Percentiles rank a stretch among this genome's conserved stretches.
phyloP scores from a whole-genome alignment of 2,888 invertebrate genomes.

The Nemapogon koenigi region DNA sequence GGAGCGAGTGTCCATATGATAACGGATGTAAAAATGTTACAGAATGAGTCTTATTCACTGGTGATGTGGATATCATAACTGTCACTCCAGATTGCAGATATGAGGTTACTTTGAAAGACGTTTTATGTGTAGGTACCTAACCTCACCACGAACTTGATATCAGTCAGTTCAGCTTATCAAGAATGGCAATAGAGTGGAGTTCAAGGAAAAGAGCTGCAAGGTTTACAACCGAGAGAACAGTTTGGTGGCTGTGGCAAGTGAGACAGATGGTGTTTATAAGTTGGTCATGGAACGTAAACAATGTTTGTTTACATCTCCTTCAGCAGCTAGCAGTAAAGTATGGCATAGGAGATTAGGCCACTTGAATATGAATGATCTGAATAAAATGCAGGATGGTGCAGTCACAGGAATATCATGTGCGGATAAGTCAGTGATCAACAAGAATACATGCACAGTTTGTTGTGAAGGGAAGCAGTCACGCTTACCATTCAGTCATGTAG shows the following conservation, averaged over 20 bases:
- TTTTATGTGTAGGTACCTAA: conserved; percentile 15
- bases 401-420: conserved; percentile 4
- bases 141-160: conserved; percentile 12
- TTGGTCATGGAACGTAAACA: conserved; percentile 2
- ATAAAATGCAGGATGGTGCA: conserved; percentile 12
- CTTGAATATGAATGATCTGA: conserved; percentile 11
- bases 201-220: neutral
- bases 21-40: neutral
- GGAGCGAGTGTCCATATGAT: neutral
- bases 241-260: conserved; percentile 3
- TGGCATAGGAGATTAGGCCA: conserved; percentile 13
- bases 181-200: neutral
- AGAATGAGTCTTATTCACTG: neutral
- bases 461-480: conserved; percentile 11
- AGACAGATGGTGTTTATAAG: conserved; percentile 2
- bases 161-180: neutral
- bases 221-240: neutral
- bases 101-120: conserved; percentile 15
- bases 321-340: conserved; percentile 5
- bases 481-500: conserved; percentile 5
- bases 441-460: conserved; percentile 6
- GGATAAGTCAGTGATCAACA: neutral
- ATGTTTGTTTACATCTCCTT: conserved; percentile 4
- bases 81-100: conserved; percentile 5
- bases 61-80: conserved; percentile 3